These are phyloP conservation scores for Poeciliopsis infans DNA, from an alignment of 2,797 vertebrate genomes.

Conservation along the genomic window DNA sequence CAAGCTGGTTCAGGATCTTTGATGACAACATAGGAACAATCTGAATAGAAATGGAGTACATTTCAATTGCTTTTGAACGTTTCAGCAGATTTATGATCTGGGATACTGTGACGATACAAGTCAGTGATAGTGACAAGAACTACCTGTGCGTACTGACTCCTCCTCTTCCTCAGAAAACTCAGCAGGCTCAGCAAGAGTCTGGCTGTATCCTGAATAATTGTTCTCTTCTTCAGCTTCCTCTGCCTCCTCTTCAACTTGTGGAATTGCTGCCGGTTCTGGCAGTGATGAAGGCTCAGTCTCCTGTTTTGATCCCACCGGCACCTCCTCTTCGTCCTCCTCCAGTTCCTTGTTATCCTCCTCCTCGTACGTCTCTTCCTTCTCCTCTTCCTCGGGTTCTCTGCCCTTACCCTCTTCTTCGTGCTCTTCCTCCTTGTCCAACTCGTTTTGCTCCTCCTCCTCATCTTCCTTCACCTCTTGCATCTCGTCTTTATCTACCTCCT, in stretches of 20 bases:
- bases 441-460: slow-evolving; percentile 37
- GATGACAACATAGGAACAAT: neutral
- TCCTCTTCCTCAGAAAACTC: slow-evolving; percentile 53
- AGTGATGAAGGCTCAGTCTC: slow-evolving; percentile 28
- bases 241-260: slow-evolving; percentile 41
- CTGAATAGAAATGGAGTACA: neutral
- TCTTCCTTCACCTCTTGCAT: slow-evolving; percentile 7
- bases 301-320: slow-evolving; percentile 14
- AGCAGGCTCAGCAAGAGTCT: slow-evolving; percentile 28
- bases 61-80: neutral
- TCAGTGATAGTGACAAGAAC: slow-evolving; percentile 1
- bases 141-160: slow-evolving; percentile 60
- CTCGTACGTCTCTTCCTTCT: neutral
- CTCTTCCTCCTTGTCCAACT: slow-evolving; percentile 7
- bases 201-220: slow-evolving; percentile 42
- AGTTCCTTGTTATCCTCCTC: neutral
- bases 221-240: slow-evolving; percentile 40
- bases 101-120: neutral
- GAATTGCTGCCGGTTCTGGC: slow-evolving; percentile 26
- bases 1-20: slow-evolving; percentile 48
- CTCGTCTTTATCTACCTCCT: slow-evolving; percentile 29
- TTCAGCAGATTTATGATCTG: neutral
- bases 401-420: slow-evolving; percentile 1
- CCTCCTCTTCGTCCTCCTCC: neutral
- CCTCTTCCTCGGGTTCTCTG: slow-evolving; percentile 2